These are phyloP conservation scores for Liolophura sinensis DNA, from an alignment of 1,140 invertebrate species.

Conservation along the genomic window DNA sequence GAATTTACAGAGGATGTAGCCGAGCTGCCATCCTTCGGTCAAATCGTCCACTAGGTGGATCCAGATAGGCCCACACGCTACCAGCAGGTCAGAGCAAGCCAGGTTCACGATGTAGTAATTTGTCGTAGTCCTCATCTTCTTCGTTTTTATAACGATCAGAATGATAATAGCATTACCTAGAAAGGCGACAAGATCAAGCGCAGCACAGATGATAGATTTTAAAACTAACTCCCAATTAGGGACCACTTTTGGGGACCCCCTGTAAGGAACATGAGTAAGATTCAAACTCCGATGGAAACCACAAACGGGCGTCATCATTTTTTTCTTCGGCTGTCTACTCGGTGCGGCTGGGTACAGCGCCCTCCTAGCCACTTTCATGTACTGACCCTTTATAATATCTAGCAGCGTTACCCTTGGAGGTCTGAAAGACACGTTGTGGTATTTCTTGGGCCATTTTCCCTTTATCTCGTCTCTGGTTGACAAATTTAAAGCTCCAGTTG, in stretches of 20 bases:
- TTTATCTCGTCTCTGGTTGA: no score
- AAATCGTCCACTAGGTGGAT: constrained; percentile 51
- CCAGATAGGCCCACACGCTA: constrained; percentile 58
- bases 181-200: constrained; percentile 40
- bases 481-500: no score
- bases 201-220: constrained; percentile 33
- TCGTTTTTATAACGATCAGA: constrained; percentile 36
- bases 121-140: constrained; percentile 63
- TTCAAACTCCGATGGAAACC: no score
- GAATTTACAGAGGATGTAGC: constrained; percentile 61
- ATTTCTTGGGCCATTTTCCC: no score
- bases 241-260: constrained; percentile 18
- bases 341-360: no score
- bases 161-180: constrained; percentile 46
- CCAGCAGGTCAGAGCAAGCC: constrained; percentile 66
- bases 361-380: no score
- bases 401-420: no score
- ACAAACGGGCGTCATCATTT: no score
- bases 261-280: no score
- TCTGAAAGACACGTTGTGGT: no score
- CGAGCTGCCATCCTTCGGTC: constrained; percentile 53
- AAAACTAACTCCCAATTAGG: constrained; percentile 33
- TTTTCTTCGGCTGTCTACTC: no score
- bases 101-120: constrained; percentile 93
- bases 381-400: no score